phyloP scores from a whole-genome alignment of 2,113 vertebrate species.

The Nothoprocta pentlandii region DNA sequence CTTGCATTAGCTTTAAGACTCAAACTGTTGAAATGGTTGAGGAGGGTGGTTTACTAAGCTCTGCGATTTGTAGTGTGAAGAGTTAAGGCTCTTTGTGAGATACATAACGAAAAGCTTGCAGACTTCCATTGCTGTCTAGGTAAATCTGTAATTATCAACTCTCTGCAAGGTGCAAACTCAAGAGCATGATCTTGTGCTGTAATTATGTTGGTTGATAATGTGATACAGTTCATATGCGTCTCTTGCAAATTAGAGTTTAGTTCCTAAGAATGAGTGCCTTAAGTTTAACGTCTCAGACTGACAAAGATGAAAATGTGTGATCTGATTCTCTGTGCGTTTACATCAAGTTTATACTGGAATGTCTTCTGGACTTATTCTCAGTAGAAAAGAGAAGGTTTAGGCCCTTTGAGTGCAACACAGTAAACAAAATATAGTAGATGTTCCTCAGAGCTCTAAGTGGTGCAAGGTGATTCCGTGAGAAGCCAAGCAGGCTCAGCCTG shows the following conservation, averaged over 20 bases:
- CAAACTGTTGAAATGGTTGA: slow-evolving; percentile 35
- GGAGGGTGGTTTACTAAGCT: slow-evolving; percentile 29
- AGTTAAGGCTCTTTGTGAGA: slow-evolving; percentile 19
- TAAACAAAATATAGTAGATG: neutral
- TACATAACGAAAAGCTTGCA: neutral
- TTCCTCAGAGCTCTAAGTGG: neutral
- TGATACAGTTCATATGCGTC: neutral
- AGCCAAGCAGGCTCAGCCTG: neutral
- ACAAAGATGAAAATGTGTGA: fast-evolving
- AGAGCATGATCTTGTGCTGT: neutral
- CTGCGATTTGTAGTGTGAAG: neutral
- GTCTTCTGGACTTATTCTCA: neutral
- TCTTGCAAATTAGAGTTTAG: neutral
- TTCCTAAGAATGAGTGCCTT: neutral
- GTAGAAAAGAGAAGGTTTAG: neutral
- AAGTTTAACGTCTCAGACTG: neutral
- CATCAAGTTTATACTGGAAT: neutral
- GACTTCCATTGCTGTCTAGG: neutral
- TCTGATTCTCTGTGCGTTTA: neutral
- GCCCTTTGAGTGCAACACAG: neutral
- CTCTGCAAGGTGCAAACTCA: neutral
- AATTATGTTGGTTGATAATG: neutral
- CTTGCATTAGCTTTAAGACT: neutral
- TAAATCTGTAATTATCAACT: slow-evolving; percentile 25
- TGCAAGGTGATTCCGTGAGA: neutral